Percentiles rank a stretch among this genome's conserved stretches.
Evolutionary conservation across 1,140 invertebrate genomes (phyloP).

Genomic region (Caligus rogercresseyi): DNA sequence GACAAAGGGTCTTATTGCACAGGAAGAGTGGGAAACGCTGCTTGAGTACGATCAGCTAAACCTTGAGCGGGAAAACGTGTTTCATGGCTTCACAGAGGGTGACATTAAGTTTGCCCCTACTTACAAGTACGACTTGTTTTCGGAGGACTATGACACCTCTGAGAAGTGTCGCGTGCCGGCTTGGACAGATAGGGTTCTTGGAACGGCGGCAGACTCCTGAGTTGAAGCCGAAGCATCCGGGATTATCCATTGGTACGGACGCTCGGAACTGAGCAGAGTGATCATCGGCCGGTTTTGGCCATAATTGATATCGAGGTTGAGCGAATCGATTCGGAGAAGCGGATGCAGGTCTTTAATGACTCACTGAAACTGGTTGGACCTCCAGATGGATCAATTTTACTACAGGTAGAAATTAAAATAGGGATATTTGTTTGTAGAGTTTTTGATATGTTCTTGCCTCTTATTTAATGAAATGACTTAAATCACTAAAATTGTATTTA

Average conservation of each 20-base stretch:
- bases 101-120: constrained; percentile 82
- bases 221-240: constrained; percentile 47
- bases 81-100: constrained; percentile 84
- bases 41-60: constrained; percentile 74
- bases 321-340: constrained; percentile 49
- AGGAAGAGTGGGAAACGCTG: constrained; percentile 56
- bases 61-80: constrained; percentile 30
- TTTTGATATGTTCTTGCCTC: neutral
- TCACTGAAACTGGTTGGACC: constrained; percentile 72
- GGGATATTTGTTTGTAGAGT: neutral
- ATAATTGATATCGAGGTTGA: constrained; percentile 71
- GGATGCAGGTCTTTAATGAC: constrained; percentile 56
- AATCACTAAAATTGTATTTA: too few relatives aligned
- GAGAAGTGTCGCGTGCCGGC: constrained; percentile 92
- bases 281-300: constrained; percentile 84
- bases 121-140: constrained; percentile 97
- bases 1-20: constrained; percentile 62
- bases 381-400: constrained; percentile 81
- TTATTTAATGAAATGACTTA: neutral
- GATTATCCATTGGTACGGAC: constrained; percentile 70
- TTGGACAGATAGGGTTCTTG: constrained; percentile 89
- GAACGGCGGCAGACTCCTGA: constrained; percentile 49
- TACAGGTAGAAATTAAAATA: constrained; percentile 36
- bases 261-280: constrained; percentile 88
- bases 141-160: constrained; percentile 97